Conservation (phyloP, 2,113 vertebrate species). For the Tretioscincus oriximinensis region DNA sequence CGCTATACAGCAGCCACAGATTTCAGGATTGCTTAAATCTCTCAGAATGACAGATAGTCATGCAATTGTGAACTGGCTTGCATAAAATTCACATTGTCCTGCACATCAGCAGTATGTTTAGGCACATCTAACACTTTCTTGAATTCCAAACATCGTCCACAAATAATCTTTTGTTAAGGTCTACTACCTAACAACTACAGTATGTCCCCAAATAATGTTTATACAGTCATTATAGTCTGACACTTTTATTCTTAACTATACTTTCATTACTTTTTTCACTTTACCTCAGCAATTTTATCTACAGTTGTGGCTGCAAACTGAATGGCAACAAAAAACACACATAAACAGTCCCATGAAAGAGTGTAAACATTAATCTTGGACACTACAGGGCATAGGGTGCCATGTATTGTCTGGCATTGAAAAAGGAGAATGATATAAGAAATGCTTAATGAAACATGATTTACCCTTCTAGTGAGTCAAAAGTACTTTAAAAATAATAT, state of each 20-base stretch:
- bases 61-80: slow-evolving; percentile 20
- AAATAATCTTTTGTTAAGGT: background rate
- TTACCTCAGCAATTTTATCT: no score
- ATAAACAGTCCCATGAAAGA: no score
- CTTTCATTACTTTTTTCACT: no score
- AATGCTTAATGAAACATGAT: background rate
- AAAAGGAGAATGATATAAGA: slow-evolving; percentile 20
- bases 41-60: slow-evolving; percentile 4
- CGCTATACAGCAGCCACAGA: slow-evolving; percentile 42
- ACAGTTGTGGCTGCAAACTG: no score
- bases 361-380: background rate
- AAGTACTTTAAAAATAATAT: background rate
- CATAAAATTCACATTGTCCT: slow-evolving; percentile 42
- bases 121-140: slow-evolving; percentile 48
- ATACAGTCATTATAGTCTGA: no score
- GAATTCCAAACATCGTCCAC: slow-evolving; percentile 23
- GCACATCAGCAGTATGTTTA: slow-evolving; percentile 38
- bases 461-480: background rate
- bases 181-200: slow-evolving; percentile 22
- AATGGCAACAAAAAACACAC: no score
- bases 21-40: slow-evolving; percentile 14
- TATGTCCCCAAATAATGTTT: no score
- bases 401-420: background rate
- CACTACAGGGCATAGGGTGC: background rate
- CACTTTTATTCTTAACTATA: no score